These are phyloP conservation scores for Bujurquina vittata DNA, from an alignment of 2,113 vertebrate genomes.

Conservation along the genomic window DNA sequence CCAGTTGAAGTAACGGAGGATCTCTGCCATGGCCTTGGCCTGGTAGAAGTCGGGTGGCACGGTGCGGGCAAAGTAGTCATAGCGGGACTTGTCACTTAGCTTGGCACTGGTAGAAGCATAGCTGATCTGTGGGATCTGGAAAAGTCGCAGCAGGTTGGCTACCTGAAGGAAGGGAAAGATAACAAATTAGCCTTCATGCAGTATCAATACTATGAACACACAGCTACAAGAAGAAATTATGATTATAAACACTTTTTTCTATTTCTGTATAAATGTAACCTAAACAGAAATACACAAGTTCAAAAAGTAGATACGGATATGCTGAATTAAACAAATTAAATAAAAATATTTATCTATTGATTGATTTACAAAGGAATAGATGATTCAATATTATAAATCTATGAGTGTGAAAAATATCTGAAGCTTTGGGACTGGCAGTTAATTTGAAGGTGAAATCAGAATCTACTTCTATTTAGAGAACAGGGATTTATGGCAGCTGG, in stretches of 20 bases:
- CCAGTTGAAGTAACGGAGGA: slow-evolving; percentile 98
- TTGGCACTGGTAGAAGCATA: slow-evolving; percentile 99
- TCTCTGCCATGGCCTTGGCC: slow-evolving; percentile 98
- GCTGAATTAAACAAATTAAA: background rate
- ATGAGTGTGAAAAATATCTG: background rate
- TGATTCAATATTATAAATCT: background rate
- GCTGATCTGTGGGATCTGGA: slow-evolving; percentile 99
- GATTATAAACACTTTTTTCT: background rate
- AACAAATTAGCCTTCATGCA: background rate
- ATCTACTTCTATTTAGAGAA: background rate
- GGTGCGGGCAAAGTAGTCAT: slow-evolving; percentile 96
- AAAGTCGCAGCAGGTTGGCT: slow-evolving; percentile 95
- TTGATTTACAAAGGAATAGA: background rate
- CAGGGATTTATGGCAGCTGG: background rate
- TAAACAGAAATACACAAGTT: background rate
- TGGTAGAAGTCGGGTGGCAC: slow-evolving; percentile 98
- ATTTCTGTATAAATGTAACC: background rate
- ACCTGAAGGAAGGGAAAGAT: slow-evolving; percentile 76
- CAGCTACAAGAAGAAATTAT: background rate
- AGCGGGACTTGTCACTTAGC: slow-evolving; percentile 97
- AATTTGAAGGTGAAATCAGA: background rate
- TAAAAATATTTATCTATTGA: background rate
- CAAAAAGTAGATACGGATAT: background rate
- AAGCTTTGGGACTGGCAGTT: background rate
- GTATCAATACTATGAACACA: background rate